Evolutionary conservation across 2,113 vertebrate genomes (phyloP), one percentile per base, ranked within the genome.

Genomic region (Budorcas taxicolor): DNA sequence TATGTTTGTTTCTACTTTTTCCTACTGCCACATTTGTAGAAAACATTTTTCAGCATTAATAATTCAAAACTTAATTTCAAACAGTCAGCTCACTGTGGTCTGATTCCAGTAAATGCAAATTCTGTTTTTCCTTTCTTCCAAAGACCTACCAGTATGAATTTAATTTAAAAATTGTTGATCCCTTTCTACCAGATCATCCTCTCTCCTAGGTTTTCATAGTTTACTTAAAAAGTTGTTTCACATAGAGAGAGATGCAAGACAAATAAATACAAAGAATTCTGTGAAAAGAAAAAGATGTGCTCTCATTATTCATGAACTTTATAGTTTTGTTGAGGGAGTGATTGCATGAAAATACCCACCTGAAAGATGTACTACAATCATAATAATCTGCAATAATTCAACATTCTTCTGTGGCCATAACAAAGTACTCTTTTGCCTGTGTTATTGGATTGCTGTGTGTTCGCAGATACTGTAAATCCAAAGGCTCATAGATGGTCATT

Each of bases 351-450:
- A 94, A 64, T 52, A 88, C 36, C 33, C 43, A 57, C 13, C 50
- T 91, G 88, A 94, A 92, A 58, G 53, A 53, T 78, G 53, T 86
- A n/a, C 80, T 84, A 11, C 92, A 96, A 74, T 97, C 93, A 78
- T 33, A 96, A 96, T 95, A 93, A 97, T 93, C 91, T 82, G 17
- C 36, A 67, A 84, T 60, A 87, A 92, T 62, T 87, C 87, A 85
- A 23, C 53, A 67, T 7, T 80, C 31, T 88, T 89, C 85, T 91
- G 43, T 43, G 88, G 31, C 78, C 47, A 92, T 58, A 95, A n/a
- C 12, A 58, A 95, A 71, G 10, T 27, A 25, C 3, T 81, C 25
- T 55, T 90, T 64, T 88, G 64, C 36, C 53, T 82, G 4, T 7
- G 17, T 81, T 82, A 23, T 81, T 88, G 58, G 33, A 19, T 74